Percentiles rank a stretch among this genome's conserved stretches.
Evolutionary conservation across 2,888 invertebrate species (phyloP).

Genomic region (Rhodophaea formosa): DNA sequence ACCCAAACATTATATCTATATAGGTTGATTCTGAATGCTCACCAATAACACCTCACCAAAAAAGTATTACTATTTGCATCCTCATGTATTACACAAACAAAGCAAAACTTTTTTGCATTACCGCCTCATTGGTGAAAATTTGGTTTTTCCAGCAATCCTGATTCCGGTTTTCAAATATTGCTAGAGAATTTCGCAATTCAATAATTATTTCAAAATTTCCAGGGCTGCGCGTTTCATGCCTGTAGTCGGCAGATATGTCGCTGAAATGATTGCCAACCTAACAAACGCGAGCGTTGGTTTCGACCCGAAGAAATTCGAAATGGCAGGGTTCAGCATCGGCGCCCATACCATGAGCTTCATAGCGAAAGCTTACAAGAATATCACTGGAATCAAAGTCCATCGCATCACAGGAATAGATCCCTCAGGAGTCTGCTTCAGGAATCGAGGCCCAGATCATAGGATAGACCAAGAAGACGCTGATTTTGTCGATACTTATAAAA

Average conservation of each 20-base stretch:
- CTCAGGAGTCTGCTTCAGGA: constrained; percentile 37
- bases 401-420: constrained; percentile 32
- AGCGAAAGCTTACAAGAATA: constrained; percentile 16
- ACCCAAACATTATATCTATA: no score
- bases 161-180: no score
- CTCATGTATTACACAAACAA: no score
- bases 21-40: no score
- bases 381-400: not conserved
- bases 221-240: constrained; percentile 30
- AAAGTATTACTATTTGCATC: no score
- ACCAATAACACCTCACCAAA: no score
- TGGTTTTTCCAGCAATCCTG: no score
- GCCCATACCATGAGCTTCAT: constrained; percentile 35
- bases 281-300: constrained; percentile 26
- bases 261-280: constrained; percentile 32
- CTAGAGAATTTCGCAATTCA: no score
- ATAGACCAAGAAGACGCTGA: constrained; percentile 34
- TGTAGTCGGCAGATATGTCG: constrained; percentile 29
- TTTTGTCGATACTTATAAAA: constrained; percentile 29
- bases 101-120: no score
- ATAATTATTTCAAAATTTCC: constrained; percentile 18
- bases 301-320: constrained; percentile 30
- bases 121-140: no score
- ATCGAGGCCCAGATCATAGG: constrained; percentile 30
- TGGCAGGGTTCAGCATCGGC: constrained; percentile 35